Conservation (phyloP, 2,113 vertebrate genomes). For the Chascanopsetta lugubris region DNA sequence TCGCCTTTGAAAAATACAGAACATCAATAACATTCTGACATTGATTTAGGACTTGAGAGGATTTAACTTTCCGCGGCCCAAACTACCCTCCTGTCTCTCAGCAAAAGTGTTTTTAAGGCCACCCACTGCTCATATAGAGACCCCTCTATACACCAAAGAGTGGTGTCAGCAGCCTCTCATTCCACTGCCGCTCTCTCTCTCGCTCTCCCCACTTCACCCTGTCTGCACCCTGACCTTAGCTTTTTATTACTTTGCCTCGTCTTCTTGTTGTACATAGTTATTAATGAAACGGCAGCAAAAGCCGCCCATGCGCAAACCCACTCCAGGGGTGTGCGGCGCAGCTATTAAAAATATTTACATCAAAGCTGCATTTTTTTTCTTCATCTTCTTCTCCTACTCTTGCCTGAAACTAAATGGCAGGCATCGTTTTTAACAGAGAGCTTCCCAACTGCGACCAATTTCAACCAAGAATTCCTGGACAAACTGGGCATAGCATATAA, state of each 20-base stretch:
- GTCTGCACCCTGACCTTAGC: constrained; percentile 12
- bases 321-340: background rate
- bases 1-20: constrained; percentile 72
- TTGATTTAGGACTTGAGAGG: constrained; percentile 72
- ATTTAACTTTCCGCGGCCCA: constrained; percentile 62
- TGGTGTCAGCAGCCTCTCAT: constrained; percentile 59
- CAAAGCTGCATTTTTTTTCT: background rate
- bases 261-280: constrained; percentile 14
- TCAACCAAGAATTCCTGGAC: constrained; percentile 7
- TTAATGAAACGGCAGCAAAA: constrained; percentile 15
- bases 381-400: background rate
- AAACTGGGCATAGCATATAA: constrained; percentile 10
- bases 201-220: background rate
- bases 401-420: background rate
- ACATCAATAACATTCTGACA: constrained; percentile 72
- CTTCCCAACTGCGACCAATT: constrained; percentile 28
- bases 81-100: constrained; percentile 43
- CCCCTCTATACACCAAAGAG: constrained; percentile 47
- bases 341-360: constrained; percentile 9
- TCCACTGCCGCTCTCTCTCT: constrained; percentile 16
- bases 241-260: constrained; percentile 1
- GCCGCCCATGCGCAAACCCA: background rate
- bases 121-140: constrained; percentile 72
- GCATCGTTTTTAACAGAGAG: constrained; percentile 6
- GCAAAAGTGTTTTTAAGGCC: constrained; percentile 55